Percentiles rank a stretch among this genome's conserved stretches.
Conservation (phyloP, 1,140 invertebrate genomes). For the Drosophila persimilis region DNA sequence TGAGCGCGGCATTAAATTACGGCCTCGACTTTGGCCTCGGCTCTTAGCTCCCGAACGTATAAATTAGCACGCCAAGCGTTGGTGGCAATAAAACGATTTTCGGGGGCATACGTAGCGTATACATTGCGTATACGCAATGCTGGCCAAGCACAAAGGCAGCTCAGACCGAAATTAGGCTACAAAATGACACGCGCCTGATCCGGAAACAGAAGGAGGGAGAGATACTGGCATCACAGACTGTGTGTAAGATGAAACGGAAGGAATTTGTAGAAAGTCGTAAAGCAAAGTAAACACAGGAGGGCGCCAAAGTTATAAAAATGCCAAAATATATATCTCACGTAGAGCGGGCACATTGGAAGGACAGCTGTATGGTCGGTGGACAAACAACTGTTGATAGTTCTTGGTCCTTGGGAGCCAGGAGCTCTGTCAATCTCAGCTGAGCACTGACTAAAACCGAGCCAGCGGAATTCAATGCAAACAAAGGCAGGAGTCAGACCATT, state of each 20-base stretch:
- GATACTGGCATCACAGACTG: slow-evolving; percentile 1
- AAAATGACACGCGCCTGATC: slow-evolving; percentile 69
- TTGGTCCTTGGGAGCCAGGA: slow-evolving; percentile 1
- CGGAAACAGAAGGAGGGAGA: neutral
- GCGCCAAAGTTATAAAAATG: slow-evolving; percentile 73
- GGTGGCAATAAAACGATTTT: slow-evolving; percentile 71
- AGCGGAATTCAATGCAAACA: slow-evolving; percentile 24
- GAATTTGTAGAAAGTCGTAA: slow-evolving; percentile 78
- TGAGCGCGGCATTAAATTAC: slow-evolving; percentile 50
- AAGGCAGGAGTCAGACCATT: slow-evolving; percentile 11
- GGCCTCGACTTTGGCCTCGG: slow-evolving; percentile 1
- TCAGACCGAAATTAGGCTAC: slow-evolving; percentile 56
- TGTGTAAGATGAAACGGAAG: slow-evolving; percentile 26
- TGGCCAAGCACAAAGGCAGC: slow-evolving; percentile 25
- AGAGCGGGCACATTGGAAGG: slow-evolving; percentile 8
- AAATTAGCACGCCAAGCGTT: slow-evolving; percentile 67
- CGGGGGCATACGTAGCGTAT: slow-evolving; percentile 53
- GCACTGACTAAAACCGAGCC: slow-evolving; percentile 23
- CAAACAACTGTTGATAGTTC: slow-evolving; percentile 58
- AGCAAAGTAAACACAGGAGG: slow-evolving; percentile 77
- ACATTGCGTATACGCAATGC: slow-evolving; percentile 57
- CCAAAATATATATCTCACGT: slow-evolving; percentile 62
- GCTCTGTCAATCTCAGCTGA: slow-evolving; percentile 24
- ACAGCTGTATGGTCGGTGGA: slow-evolving; percentile 11
- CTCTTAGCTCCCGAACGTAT: slow-evolving; percentile 44